Evolutionary conservation across 2,888 invertebrate genomes (phyloP), one percentile per base, ranked within the genome.

Genomic region (Trichogramma dendrolimi): DNA sequence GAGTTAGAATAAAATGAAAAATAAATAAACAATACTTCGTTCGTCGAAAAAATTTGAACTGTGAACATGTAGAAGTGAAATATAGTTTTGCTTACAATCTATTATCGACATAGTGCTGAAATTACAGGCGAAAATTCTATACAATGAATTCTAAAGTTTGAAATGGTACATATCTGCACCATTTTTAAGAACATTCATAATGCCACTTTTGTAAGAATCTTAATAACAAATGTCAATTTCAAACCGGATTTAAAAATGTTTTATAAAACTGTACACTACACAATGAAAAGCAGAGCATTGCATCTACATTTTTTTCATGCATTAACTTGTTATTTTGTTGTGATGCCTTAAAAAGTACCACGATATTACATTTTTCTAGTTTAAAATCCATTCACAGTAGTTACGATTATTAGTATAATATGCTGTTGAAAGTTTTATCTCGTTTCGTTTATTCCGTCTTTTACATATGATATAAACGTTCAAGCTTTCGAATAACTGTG

Each of bases 201-300:
- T 63, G 63, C 65, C 63, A 63, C 65, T 64, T 66, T 43, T 64
- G 62, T 51, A 62, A 62, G 62, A 57, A 64, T 51, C 62, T 64
- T 61, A 66, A 60, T 62, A 58, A 59, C 56, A 58, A 56, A 61
- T 54, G 55, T 60, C 58, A 60, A 64, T 59, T 60, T 66, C 62
- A 58, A 50, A 61, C 56, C 54, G 53, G 57, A 60, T 62, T 62
- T 58, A 62, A 60, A 64, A 65, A 66, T 60, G 62, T 50, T 55
- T 64, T 66, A 66, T 58, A 66, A 66, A 66, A 66, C 62, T 64
- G 62, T 66, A 64, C 64, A 66, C 66, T 66, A 64, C 60, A 64
- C 62, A 64, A 60, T 56, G 55, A 64, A 55, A 64, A 66, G 66
- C 66, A 57, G 62, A 64, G 66, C 54, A 53, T 62, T 56, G 58